These are phyloP conservation scores for Bujurquina vittata DNA, from an alignment of 2,113 vertebrate species.

Conservation along the genomic window DNA sequence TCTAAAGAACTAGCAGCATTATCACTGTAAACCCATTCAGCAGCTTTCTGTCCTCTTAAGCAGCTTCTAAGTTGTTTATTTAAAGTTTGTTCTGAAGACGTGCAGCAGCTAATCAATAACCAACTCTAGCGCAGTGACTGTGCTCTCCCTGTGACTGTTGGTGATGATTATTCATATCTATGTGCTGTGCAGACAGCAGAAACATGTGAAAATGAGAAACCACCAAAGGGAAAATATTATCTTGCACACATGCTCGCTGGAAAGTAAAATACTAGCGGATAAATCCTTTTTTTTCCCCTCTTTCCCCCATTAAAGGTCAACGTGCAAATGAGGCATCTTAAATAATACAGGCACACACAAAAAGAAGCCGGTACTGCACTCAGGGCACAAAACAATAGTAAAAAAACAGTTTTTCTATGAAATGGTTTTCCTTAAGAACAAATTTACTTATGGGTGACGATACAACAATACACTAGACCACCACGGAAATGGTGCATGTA, in stretches of 20 bases:
- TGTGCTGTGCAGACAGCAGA: conserved; percentile 53
- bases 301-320: conserved; percentile 26
- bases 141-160: conserved; percentile 34
- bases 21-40: conserved; percentile 44
- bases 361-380: conserved; percentile 49
- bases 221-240: conserved; percentile 31
- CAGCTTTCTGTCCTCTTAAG: conserved; percentile 48
- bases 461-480: conserved; percentile 80
- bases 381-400: conserved; percentile 48
- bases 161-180: conserved; percentile 54
- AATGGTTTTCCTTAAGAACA: conserved; percentile 35
- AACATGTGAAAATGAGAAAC: conserved; percentile 35
- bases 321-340: conserved; percentile 63
- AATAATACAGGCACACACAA: conserved; percentile 61
- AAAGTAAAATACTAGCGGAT: conserved; percentile 52
- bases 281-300: not conserved
- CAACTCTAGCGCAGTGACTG: conserved; percentile 5
- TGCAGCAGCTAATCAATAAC: conserved; percentile 20
- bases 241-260: conserved; percentile 61
- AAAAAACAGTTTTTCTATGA: conserved; percentile 22
- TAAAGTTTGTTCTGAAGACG: conserved; percentile 44
- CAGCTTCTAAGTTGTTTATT: conserved; percentile 45
- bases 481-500: conserved; percentile 76
- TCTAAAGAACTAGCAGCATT: conserved; percentile 69
- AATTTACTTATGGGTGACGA: conserved; percentile 54